Percentiles rank a stretch among this genome's conserved stretches.
These are phyloP conservation scores for Agrilus planipennis DNA, from an alignment of 1,140 invertebrate genomes.

Conservation along the genomic window DNA sequence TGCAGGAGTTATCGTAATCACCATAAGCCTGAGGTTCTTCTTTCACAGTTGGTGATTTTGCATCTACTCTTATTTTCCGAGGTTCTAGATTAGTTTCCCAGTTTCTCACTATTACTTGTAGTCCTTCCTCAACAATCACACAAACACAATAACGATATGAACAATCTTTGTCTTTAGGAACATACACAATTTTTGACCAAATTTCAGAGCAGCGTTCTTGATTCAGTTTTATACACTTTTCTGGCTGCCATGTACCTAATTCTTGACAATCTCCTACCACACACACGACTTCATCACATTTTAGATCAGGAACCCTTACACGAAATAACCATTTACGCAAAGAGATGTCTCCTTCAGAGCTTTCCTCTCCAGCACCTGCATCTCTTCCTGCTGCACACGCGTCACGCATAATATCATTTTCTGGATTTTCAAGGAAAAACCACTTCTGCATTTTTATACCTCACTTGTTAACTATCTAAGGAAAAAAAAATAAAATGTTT, in stretches of 20 bases:
- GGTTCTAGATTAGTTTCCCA: conserved; percentile 78
- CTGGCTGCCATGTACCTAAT: conserved; percentile 38
- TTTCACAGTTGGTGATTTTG: conserved; percentile 13
- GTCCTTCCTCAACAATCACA: conserved; percentile 36
- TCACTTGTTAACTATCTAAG: neutral
- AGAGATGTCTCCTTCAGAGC: conserved; percentile 13
- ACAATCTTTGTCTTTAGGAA: conserved; percentile 54
- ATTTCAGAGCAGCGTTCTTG: conserved; percentile 32
- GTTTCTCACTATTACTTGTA: conserved; percentile 50
- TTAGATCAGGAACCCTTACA: conserved; percentile 30
- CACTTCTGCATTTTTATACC: conserved; percentile 38
- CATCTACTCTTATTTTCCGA: conserved; percentile 37
- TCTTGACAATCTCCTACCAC: conserved; percentile 36
- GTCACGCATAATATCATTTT: conserved; percentile 26
- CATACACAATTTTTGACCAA: conserved; percentile 40
- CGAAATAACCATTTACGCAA: conserved; percentile 37
- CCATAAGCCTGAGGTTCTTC: conserved; percentile 32
- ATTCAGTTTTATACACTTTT: conserved; percentile 35
- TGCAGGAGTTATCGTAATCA: conserved; percentile 45
- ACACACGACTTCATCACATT: conserved; percentile 35
- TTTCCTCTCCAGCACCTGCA: neutral
- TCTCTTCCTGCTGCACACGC: conserved; percentile 12
- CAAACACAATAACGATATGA: conserved; percentile 72
- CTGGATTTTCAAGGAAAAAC: conserved; percentile 40
- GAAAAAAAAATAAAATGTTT: no score